phyloP scores from a whole-genome alignment of 2,888 invertebrate species.

The Sphinx pinastri region DNA sequence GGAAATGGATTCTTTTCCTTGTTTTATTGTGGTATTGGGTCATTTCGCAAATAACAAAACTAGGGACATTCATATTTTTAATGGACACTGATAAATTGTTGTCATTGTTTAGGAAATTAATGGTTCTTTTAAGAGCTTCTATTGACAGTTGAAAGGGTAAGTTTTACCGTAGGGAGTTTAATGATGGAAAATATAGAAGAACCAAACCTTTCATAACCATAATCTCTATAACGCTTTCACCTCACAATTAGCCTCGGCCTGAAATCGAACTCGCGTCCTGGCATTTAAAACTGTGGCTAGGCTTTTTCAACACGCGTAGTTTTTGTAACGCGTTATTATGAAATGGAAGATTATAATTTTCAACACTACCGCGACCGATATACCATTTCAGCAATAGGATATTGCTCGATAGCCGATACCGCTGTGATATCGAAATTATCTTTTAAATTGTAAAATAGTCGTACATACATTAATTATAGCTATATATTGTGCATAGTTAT shows the following conservation, averaged over 20 bases:
- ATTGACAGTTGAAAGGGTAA: no score
- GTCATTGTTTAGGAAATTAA: no score
- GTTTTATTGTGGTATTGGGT: neutral
- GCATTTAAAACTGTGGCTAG: no score
- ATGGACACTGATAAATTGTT: neutral
- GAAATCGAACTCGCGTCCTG: no score
- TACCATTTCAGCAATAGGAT: slow-evolving; percentile 19
- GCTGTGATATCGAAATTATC: slow-evolving; percentile 10
- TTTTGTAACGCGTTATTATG: neutral
- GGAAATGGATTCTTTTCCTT: slow-evolving; percentile 3
- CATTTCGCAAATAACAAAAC: neutral
- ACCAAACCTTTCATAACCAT: no score
- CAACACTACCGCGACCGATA: neutral
- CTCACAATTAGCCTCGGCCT: no score
- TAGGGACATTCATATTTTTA: neutral
- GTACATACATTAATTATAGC: neutral
- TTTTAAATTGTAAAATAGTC: slow-evolving; percentile 6
- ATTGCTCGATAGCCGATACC: slow-evolving; percentile 10
- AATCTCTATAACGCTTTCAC: no score
- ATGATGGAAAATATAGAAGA: no score
- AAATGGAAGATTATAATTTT: slow-evolving; percentile 7
- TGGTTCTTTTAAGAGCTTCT: no score
- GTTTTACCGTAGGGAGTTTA: no score
- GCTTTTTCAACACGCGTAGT: neutral
- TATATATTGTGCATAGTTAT: no score